phyloP scores from a whole-genome alignment of 2,797 vertebrate genomes.

The Coendou prehensilis region DNA sequence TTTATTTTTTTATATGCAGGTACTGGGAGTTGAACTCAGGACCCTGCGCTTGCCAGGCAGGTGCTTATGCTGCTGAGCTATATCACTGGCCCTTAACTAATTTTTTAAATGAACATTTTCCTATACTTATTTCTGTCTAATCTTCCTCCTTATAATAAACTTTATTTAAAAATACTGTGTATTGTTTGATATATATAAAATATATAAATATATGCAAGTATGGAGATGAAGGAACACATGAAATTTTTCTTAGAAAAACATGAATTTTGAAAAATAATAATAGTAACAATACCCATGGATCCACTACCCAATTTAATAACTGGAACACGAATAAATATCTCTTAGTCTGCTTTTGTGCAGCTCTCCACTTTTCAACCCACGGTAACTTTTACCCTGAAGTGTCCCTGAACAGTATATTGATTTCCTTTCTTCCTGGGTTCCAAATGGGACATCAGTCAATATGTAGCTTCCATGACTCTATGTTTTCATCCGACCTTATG shows the following conservation, averaged over 20 bases:
- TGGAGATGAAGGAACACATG: background rate
- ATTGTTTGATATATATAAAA: background rate
- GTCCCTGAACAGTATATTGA: background rate
- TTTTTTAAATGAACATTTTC: background rate
- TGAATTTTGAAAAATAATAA: slow-evolving; percentile 41
- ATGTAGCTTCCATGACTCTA: background rate
- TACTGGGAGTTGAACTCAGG: too few species aligned
- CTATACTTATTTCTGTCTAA: background rate
- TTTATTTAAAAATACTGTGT: background rate
- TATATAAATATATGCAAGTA: background rate
- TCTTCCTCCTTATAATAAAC: slow-evolving; percentile 21
- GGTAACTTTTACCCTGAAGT: background rate
- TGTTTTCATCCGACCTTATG: background rate
- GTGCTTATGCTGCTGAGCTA: too few species aligned
- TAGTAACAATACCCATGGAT: background rate
- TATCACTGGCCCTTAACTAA: too few species aligned
- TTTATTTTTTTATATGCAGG: background rate
- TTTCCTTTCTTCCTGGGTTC: slow-evolving; percentile 20
- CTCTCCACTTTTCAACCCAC: background rate
- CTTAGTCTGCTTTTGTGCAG: background rate
- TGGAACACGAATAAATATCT: background rate
- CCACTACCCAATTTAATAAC: background rate
- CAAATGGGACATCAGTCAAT: background rate
- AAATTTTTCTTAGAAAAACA: background rate
- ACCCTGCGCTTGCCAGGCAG: too few species aligned